phyloP scores from a whole-genome alignment of 2,113 vertebrate species.

The Dipodomys spectabilis region DNA sequence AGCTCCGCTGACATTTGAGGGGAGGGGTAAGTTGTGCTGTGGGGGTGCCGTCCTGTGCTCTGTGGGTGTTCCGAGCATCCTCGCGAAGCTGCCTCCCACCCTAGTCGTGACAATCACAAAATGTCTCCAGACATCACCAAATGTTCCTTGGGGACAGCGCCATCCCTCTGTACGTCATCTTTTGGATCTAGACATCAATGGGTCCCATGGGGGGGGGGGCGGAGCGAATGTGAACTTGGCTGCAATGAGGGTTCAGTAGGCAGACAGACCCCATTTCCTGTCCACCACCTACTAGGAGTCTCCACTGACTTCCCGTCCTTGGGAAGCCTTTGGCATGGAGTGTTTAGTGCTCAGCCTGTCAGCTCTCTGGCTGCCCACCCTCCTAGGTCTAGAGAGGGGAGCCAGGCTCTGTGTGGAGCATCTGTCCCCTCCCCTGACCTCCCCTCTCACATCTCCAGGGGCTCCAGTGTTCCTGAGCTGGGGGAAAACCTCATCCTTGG shows the following conservation, averaged over 20 bases:
- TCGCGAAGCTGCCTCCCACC: neutral
- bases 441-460: accelerated
- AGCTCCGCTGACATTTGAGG: neutral
- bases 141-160: neutral
- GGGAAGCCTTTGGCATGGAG: accelerated
- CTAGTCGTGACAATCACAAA: neutral
- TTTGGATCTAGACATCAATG: neutral
- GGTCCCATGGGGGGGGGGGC: neutral
- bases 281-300: neutral
- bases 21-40: accelerated
- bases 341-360: neutral
- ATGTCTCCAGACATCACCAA: neutral
- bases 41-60: neutral
- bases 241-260: neutral
- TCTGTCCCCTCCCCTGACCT: neutral
- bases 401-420: neutral
- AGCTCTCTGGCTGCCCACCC: neutral
- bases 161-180: accelerated
- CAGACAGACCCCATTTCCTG: accelerated
- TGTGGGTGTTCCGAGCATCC: neutral
- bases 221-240: neutral
- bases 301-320: accelerated
- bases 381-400: neutral
- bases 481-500: slow-evolving; percentile 1
- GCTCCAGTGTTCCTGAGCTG: neutral